Conservation (phyloP, 2,888 invertebrate genomes). For the Dryobota labecula region DNA sequence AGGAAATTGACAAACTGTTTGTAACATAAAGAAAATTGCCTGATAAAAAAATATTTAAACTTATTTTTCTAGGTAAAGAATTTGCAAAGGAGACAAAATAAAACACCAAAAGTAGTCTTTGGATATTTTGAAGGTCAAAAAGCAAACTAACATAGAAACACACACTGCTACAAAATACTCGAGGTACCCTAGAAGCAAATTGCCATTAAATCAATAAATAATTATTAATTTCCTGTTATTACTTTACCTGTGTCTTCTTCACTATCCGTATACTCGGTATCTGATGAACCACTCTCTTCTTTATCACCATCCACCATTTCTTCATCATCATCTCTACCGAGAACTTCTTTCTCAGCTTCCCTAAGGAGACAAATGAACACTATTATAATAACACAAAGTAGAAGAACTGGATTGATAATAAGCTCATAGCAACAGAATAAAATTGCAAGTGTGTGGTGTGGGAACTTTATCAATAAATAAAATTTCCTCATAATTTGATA, state of each 20-base stretch:
- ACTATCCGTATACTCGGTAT: constrained; percentile 96
- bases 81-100: background rate
- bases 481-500: background rate
- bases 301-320: constrained; percentile 92
- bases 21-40: background rate
- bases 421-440: background rate
- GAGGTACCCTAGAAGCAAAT: background rate
- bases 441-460: background rate
- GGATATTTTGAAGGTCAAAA: background rate
- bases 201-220: background rate
- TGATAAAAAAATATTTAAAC: background rate
- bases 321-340: constrained; percentile 94
- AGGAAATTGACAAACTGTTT: background rate
- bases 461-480: background rate
- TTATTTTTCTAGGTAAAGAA: background rate
- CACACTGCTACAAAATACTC: background rate
- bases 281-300: constrained; percentile 93
- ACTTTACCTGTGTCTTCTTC: constrained; percentile 94
- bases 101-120: too few relatives aligned
- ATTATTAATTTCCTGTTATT: background rate
- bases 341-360: constrained; percentile 93
- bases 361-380: constrained; percentile 65
- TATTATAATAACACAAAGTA: background rate
- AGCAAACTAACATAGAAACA: background rate
- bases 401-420: background rate